phyloP scores from a whole-genome alignment of 2,797 vertebrate species.

The Spea hammondii region DNA sequence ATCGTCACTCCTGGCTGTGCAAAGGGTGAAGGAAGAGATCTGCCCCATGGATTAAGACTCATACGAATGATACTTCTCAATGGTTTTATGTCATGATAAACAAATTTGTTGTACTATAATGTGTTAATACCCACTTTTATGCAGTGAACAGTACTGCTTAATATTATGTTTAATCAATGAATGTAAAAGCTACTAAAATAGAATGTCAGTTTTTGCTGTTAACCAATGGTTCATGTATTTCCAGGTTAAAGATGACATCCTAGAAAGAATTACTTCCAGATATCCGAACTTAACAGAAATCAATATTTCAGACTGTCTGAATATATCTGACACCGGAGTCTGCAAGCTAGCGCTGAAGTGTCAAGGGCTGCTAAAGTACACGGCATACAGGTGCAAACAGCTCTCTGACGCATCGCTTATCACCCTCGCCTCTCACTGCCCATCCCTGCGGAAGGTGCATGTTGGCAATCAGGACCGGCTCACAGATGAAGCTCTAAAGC shows the following conservation, averaged over 20 bases:
- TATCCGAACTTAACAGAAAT: slow-evolving; percentile 96
- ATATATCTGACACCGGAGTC: slow-evolving; percentile 88
- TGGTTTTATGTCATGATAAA: too few species aligned
- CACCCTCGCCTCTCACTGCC: slow-evolving; percentile 86
- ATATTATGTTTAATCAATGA: too few species aligned
- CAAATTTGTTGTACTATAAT: too few species aligned
- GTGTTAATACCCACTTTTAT: too few species aligned
- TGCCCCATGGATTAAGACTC: too few species aligned
- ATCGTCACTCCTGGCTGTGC: too few species aligned
- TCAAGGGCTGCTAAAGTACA: slow-evolving; percentile 89
- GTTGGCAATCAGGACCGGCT: slow-evolving; percentile 97
- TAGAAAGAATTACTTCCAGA: slow-evolving; percentile 92
- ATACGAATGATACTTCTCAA: too few species aligned
- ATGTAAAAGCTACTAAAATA: too few species aligned
- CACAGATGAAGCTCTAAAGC: slow-evolving; percentile 87
- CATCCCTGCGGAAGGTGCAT: slow-evolving; percentile 93
- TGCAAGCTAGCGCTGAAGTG: slow-evolving; percentile 87
- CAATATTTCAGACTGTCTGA: slow-evolving; percentile 96
- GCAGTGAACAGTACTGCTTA: too few species aligned
- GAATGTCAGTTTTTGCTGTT: too few species aligned
- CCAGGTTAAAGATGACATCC: slow-evolving; percentile 90
- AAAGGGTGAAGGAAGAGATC: too few species aligned
- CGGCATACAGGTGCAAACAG: slow-evolving; percentile 95
- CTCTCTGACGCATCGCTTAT: slow-evolving; percentile 89
- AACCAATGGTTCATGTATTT: slow-evolving; percentile 34